Percentiles rank a stretch among this genome's conserved stretches.
These are phyloP conservation scores for Tridacna crocea DNA, from an alignment of 2,888 invertebrate species.

Conservation along the genomic window DNA sequence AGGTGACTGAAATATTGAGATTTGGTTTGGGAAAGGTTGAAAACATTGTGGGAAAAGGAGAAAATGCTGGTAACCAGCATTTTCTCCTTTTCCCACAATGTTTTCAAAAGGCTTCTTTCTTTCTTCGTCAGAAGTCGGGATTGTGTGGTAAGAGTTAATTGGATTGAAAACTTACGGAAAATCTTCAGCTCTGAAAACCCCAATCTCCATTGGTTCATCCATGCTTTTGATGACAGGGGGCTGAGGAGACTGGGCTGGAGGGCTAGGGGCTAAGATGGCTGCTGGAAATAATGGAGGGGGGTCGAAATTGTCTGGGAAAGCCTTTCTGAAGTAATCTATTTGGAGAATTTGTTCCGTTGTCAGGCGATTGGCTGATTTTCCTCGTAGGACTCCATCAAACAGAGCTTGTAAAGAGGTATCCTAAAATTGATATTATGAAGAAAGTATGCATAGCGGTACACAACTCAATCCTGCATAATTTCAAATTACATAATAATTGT, in stretches of 20 bases:
- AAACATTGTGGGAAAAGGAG: not conserved
- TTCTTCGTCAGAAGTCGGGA: too few relatives aligned
- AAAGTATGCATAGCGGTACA: too few relatives aligned
- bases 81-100: too few relatives aligned
- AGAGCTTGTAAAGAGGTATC: slow-evolving; percentile 43
- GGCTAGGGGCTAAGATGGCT: not conserved
- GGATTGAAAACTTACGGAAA: slow-evolving; percentile 54
- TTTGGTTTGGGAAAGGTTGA: not conserved
- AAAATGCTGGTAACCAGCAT: not conserved
- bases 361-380: slow-evolving; percentile 37
- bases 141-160: too few relatives aligned
- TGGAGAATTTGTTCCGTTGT: slow-evolving; percentile 48
- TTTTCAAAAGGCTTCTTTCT: too few relatives aligned
- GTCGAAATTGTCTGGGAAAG: slow-evolving; percentile 28
- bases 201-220: slow-evolving; percentile 59
- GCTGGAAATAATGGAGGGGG: slow-evolving; percentile 14
- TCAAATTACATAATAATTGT: not conserved
- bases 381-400: slow-evolving; percentile 51
- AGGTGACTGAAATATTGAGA: too few relatives aligned
- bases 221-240: slow-evolving; percentile 40
- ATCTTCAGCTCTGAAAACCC: slow-evolving; percentile 59
- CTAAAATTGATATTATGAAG: slow-evolving; percentile 29
- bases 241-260: slow-evolving; percentile 17
- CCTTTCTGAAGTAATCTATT: slow-evolving; percentile 47
- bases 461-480: too few relatives aligned